phyloP scores from a whole-genome alignment of 1,140 invertebrate species.

The Dysdera silvatica region DNA sequence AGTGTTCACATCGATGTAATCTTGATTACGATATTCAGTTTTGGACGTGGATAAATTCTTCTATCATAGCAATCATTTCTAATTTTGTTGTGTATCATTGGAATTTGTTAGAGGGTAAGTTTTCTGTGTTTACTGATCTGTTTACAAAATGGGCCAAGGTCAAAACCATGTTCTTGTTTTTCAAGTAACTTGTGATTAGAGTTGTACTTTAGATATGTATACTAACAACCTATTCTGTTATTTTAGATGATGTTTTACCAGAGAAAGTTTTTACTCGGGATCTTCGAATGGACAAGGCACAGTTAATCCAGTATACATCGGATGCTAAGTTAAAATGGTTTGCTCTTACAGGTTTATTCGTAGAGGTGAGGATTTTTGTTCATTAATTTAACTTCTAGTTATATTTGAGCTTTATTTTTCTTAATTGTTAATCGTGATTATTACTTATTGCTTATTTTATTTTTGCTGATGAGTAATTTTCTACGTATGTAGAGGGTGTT shows the following conservation, averaged over 20 bases:
- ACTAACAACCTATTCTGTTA: background rate
- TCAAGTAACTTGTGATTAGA: background rate
- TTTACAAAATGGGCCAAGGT: background rate
- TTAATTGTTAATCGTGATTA: background rate
- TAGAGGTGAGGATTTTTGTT: constrained; percentile 38
- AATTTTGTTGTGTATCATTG: constrained; percentile 43
- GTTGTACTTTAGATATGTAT: background rate
- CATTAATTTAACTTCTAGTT: background rate
- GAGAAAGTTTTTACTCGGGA: constrained; percentile 41
- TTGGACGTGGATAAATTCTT: constrained; percentile 44
- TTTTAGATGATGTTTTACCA: constrained; percentile 28
- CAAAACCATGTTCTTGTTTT: background rate
- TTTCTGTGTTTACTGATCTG: background rate
- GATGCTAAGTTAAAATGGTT: constrained; percentile 42
- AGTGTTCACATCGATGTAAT: constrained; percentile 38
- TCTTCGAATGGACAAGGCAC: constrained; percentile 39
- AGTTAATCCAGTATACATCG: constrained; percentile 44
- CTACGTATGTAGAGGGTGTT: background rate
- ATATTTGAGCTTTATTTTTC: background rate
- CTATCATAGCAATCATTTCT: constrained; percentile 43
- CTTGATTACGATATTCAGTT: constrained; percentile 38
- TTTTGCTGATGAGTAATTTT: background rate
- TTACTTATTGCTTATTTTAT: background rate
- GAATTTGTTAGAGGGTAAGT: constrained; percentile 39
- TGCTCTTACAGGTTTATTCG: constrained; percentile 42